Conservation (phyloP, 2,888 invertebrate species). For the Idaea aversata region DNA sequence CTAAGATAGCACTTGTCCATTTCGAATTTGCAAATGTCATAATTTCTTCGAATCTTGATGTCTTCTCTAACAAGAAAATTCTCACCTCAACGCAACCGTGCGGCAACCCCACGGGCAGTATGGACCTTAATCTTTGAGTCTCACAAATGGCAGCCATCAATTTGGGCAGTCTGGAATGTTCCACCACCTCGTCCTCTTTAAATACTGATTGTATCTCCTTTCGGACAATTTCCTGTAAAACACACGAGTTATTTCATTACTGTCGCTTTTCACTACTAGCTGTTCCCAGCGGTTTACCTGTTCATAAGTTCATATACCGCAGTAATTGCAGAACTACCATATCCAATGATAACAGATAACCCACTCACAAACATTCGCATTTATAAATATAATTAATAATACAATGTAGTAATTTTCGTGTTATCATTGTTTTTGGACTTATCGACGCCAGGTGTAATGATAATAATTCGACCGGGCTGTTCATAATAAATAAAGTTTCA, state of each 20-base stretch:
- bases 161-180: conserved; percentile 78
- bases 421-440: no score
- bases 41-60: background rate
- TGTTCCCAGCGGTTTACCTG: no score
- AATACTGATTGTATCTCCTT: conserved; percentile 74
- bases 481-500: background rate
- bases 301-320: no score
- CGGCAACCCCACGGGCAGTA: conserved; percentile 91
- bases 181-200: conserved; percentile 79
- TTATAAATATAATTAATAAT: no score
- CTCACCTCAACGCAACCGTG: conserved; percentile 83
- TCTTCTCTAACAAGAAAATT: background rate
- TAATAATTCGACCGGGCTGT: no score
- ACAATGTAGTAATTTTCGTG: no score
- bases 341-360: no score
- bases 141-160: conserved; percentile 89
- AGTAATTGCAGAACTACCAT: no score
- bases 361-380: no score
- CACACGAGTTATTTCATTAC: background rate
- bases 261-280: background rate
- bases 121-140: conserved; percentile 87
- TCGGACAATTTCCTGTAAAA: conserved; percentile 80
- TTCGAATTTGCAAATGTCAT: background rate
- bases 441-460: no score
- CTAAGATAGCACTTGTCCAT: background rate